These are phyloP conservation scores for Heterodera carotae DNA, from an alignment of 1,140 invertebrate genomes.

Conservation along the genomic window DNA sequence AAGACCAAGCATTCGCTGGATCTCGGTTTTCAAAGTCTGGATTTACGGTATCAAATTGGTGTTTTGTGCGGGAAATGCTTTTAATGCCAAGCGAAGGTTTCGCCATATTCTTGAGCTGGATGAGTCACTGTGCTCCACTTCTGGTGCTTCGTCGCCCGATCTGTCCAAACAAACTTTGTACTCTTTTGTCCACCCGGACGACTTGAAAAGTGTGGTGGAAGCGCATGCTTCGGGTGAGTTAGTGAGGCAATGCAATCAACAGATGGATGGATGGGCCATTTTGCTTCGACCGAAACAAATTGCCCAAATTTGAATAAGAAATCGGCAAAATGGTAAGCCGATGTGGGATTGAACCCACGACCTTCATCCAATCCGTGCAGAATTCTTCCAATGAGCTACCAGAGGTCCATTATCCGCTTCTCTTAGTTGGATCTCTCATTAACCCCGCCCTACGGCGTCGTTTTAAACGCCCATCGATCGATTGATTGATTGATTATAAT, in stretches of 20 bases:
- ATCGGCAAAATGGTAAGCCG: too few relatives aligned
- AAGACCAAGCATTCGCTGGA: conserved; percentile 98
- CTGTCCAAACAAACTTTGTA: conserved; percentile 75
- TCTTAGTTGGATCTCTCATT: too few relatives aligned
- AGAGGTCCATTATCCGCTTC: too few relatives aligned
- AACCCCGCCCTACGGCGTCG: too few relatives aligned
- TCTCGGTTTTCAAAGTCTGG: conserved; percentile 91
- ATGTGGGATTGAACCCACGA: too few relatives aligned
- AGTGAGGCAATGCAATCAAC: too few relatives aligned
- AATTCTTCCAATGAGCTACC: too few relatives aligned
- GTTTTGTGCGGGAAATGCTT: not conserved
- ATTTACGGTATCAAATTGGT: conserved; percentile 69
- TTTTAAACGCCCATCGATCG: too few relatives aligned
- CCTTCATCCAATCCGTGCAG: too few relatives aligned
- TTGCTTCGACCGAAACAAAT: too few relatives aligned
- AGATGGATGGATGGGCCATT: too few relatives aligned
- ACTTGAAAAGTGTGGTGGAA: conserved; percentile 92
- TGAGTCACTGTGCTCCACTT: conserved; percentile 83
- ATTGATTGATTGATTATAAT: not conserved
- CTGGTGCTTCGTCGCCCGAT: conserved; percentile 83
- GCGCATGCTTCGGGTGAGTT: conserved; percentile 98
- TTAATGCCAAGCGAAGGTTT: conserved; percentile 6
- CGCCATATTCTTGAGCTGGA: conserved; percentile 41
- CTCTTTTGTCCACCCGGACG: conserved; percentile 93
- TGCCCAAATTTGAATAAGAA: too few relatives aligned